Evolutionary conservation across 2,888 invertebrate species (phyloP).

Genomic region (Eupelmus urozonus): DNA sequence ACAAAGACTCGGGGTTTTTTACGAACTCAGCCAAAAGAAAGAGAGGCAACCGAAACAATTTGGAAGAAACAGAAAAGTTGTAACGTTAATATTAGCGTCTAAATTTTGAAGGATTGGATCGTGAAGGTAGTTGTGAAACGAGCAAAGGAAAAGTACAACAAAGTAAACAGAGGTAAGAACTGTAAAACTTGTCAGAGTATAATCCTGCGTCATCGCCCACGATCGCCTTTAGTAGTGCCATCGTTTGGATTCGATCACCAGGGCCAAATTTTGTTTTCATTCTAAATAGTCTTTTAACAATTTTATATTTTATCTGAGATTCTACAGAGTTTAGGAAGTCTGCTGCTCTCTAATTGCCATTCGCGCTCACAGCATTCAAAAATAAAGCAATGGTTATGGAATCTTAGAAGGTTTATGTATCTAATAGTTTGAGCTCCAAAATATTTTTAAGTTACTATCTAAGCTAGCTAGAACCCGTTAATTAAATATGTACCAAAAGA

Average conservation of each 20-base stretch:
- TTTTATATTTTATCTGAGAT: conserved; percentile 19
- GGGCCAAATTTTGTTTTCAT: conserved; percentile 45
- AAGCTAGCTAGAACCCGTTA: conserved; percentile 23
- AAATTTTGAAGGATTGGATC: conserved; percentile 42
- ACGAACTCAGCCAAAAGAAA: conserved; percentile 75
- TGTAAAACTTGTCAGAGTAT: conserved; percentile 46
- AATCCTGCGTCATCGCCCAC: conserved; percentile 55
- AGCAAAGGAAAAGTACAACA: conserved; percentile 45
- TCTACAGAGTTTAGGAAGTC: conserved; percentile 56
- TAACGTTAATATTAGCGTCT: conserved; percentile 35
- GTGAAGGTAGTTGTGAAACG: conserved; percentile 26
- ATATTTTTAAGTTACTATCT: not conserved
- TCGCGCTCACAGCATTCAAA: conserved; percentile 44
- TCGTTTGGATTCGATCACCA: conserved; percentile 58
- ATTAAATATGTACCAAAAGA: conserved; percentile 11
- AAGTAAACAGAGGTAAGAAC: conserved; percentile 37
- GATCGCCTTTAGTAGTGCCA: conserved; percentile 54
- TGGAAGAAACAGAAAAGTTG: conserved; percentile 39
- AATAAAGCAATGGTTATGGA: conserved; percentile 21
- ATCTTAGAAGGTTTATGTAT: conserved; percentile 12
- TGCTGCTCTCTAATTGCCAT: conserved; percentile 57
- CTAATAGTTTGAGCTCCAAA: conserved; percentile 7
- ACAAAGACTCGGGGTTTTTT: conserved; percentile 58
- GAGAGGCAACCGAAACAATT: conserved; percentile 62
- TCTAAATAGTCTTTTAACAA: conserved; percentile 10